A percentile compares a stretch with the other conserved stretches of the same genome.
Conservation (phyloP, 2,797 vertebrate species). For the Chelidonichthys spinosus region DNA sequence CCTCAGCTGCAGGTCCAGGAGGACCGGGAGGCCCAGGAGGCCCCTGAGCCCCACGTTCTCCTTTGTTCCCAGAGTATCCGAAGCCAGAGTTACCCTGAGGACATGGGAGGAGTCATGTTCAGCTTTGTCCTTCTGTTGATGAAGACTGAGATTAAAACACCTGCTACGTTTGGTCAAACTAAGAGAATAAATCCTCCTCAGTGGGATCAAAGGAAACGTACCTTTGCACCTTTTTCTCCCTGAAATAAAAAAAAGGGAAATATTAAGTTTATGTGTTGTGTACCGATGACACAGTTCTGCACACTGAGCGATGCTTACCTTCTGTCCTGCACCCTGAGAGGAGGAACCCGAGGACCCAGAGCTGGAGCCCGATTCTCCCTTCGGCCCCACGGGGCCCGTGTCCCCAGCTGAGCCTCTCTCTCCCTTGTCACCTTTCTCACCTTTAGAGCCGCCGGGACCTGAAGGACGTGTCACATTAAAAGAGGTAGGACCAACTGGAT, state of each 20-base stretch:
- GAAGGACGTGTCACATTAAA: neutral
- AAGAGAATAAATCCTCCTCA: neutral
- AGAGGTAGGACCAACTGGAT: neutral
- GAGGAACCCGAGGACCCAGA: constrained; percentile 47
- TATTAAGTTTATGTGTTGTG: too few relatives aligned
- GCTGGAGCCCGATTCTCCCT: constrained; percentile 78
- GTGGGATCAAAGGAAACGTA: constrained; percentile 25
- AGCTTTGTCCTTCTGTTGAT: neutral
- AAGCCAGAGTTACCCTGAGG: constrained; percentile 85
- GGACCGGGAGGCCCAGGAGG: constrained; percentile 79
- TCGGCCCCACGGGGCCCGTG: constrained; percentile 75
- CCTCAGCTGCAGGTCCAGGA: constrained; percentile 75
- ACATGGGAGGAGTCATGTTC: neutral
- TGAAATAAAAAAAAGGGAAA: constrained; percentile 56
- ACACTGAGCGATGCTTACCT: constrained; percentile 71
- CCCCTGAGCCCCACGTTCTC: constrained; percentile 84
- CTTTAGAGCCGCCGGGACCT: constrained; percentile 62
- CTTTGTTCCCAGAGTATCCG: constrained; percentile 87
- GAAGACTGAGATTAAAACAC: neutral
- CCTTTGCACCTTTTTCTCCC: constrained; percentile 86
- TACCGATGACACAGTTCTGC: neutral
- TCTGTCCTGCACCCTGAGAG: constrained; percentile 71
- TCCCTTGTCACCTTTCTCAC: constrained; percentile 82
- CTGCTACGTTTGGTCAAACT: neutral
- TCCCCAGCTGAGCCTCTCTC: constrained; percentile 75